Evolutionary conservation across 2,797 vertebrate genomes (phyloP).

Genomic region (Melanotaenia pygmaea): DNA sequence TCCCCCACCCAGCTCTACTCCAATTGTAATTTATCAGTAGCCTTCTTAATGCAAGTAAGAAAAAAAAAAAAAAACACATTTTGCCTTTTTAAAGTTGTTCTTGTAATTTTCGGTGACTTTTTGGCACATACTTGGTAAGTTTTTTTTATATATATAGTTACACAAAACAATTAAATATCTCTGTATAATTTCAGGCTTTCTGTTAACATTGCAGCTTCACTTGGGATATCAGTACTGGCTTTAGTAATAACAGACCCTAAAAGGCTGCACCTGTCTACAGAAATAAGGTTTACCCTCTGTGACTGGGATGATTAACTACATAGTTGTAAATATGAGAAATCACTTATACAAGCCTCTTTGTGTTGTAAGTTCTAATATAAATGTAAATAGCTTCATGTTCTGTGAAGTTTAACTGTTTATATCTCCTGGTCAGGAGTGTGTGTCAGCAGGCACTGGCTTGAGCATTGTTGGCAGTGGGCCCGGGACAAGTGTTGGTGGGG

Average conservation of each 20-base stretch:
- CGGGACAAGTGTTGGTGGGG: conserved; percentile 79
- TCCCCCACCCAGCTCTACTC: neutral
- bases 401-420: conserved; percentile 24
- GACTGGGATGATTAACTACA: neutral
- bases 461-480: conserved; percentile 78
- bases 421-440: conserved; percentile 89
- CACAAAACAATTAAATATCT: neutral
- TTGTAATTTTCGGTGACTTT: neutral
- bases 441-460: conserved; percentile 84
- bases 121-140: neutral
- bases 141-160: neutral
- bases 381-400: neutral
- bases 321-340: neutral
- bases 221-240: neutral
- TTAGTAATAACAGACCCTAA: neutral
- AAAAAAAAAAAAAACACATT: neutral
- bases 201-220: neutral
- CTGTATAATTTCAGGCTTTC: neutral
- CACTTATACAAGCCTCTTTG: neutral
- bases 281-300: neutral
- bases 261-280: neutral
- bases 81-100: neutral
- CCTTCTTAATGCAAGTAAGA: neutral
- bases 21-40: neutral
- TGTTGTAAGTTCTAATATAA: neutral